phyloP scores from a whole-genome alignment of 2,797 vertebrate genomes.

The Peromyscus aztecus region DNA sequence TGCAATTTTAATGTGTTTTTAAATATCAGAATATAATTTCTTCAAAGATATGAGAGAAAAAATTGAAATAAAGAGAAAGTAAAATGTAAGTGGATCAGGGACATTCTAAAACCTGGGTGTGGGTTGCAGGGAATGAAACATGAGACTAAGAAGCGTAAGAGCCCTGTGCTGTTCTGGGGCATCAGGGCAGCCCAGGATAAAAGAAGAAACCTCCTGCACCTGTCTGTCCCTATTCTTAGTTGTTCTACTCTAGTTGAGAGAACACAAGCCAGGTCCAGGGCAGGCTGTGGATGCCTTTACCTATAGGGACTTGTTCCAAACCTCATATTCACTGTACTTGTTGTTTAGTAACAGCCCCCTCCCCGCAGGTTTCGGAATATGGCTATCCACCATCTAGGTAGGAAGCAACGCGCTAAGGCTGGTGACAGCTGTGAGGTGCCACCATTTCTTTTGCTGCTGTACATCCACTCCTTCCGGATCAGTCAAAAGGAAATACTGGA shows the following conservation, averaged over 20 bases:
- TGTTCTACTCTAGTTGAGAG: neutral
- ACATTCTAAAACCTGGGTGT: neutral
- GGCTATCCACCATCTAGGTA: neutral
- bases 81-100: neutral
- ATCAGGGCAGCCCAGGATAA: neutral
- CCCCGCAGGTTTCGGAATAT: neutral
- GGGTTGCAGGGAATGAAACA: neutral
- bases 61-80: neutral
- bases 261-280: neutral
- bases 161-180: neutral
- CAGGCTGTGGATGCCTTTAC: constrained; percentile 10
- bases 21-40: neutral
- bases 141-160: neutral
- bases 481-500: constrained; percentile 58
- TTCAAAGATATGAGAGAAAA: neutral
- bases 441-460: neutral
- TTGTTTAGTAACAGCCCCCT: neutral
- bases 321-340: neutral
- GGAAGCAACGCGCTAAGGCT: neutral
- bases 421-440: constrained; percentile 6
- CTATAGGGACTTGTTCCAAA: neutral
- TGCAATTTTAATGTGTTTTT: neutral
- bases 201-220: neutral
- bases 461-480: constrained; percentile 27
- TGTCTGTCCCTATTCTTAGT: neutral